Base-by-base conservation (phyloP, 2,113 vertebrate species). In the Bubo bubo region DNA sequence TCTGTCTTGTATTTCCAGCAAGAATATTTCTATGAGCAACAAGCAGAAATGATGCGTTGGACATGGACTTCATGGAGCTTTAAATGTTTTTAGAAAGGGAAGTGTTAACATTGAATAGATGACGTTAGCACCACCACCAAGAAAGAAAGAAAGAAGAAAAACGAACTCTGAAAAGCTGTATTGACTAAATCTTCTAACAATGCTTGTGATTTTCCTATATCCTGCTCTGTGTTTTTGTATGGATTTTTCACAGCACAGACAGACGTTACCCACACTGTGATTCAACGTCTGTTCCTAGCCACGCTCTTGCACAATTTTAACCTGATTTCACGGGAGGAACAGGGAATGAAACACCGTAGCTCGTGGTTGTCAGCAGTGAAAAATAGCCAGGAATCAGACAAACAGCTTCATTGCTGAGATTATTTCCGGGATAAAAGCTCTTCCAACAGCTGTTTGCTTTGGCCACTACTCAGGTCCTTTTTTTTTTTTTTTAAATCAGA, bases 401-500 rank as follows among this genome's bases (percentile, higher is more conserved):
- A 98, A 98, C 97, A 97, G 96, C 97, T 98, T 98, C 97, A 98
- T 98, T 98, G 98, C 98, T 97, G 97, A 98, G 98, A 98, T 98
- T 98, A 97, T 98, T 98, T 99, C 98, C 98, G 97, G 98, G 97
- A 98, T 98, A 97, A 98, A 98, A 98, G 97, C 97, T 97, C 97
- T 97, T 98, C 97, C 97, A 98, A 97, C 98, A 98, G 98, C 98
- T 98, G 98, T 98, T 98, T 98, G 96, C 97, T 98, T 98, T 99
- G 98, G 98, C 98, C 67, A 88, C 96, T 95, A 72, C 96, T 97
- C 84, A 92, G 90, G 71, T 88, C 85, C 15, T 60, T 88, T 87
- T 80, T 81, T 47, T 67, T 86, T 89, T 93, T 60, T 80, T 60
- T 66, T 32, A 12, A 79, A 77, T 60, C 7, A 58, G 35, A 86